Percentiles rank a stretch among this genome's conserved stretches.
Conservation (phyloP, 92 coral and sea anemone species). For the Hydrozoanthus gracilis region DNA sequence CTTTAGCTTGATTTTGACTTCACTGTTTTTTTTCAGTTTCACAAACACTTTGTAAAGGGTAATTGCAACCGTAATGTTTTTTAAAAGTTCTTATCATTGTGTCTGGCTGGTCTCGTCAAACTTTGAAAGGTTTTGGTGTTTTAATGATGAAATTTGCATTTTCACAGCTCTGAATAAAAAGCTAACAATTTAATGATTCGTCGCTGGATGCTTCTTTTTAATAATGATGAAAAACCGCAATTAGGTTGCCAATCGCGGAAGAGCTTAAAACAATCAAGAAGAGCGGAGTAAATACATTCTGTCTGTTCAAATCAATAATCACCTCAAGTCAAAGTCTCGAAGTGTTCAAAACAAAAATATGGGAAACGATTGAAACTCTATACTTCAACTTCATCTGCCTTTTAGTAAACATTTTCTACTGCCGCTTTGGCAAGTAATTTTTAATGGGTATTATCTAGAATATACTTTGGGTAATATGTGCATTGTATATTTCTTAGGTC, state of each 20-base stretch:
- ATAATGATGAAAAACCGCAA: background rate
- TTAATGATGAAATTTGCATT: background rate
- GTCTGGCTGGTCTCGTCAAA: background rate
- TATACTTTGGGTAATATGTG: background rate
- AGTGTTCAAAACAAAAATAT: background rate
- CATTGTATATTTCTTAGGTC: background rate
- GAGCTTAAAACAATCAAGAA: background rate
- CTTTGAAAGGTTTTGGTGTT: background rate
- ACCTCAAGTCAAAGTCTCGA: background rate
- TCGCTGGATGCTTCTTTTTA: background rate
- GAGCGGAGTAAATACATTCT: background rate
- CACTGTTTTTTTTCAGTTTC: background rate
- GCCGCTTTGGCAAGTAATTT: background rate
- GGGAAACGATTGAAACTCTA: background rate
- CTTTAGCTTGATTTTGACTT: background rate
- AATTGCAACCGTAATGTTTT: too few relatives aligned
- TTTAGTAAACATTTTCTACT: too few relatives aligned
- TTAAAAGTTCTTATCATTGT: background rate
- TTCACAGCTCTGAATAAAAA: background rate
- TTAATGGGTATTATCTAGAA: background rate
- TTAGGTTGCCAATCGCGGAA: background rate
- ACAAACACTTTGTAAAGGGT: background rate
- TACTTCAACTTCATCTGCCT: background rate
- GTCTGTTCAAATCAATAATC: background rate
- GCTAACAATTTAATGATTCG: background rate